phyloP scores from a whole-genome alignment of 1,140 invertebrate species.

The Cydia strobilella region DNA sequence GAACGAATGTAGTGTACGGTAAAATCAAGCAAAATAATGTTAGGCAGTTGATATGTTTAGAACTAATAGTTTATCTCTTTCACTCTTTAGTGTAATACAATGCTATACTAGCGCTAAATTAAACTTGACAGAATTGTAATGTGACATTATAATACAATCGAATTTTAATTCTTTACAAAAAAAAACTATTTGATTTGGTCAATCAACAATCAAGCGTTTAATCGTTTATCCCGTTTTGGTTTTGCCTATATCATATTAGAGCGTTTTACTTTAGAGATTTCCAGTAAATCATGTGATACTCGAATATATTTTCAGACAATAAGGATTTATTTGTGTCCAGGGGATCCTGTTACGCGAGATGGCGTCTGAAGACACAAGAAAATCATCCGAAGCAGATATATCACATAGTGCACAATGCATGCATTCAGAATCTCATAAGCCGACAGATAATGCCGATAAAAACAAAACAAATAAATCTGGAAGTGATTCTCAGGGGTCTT shows the following conservation, averaged over 20 bases:
- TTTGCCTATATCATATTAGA: not conserved
- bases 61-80: conserved; percentile 4
- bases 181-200: not conserved
- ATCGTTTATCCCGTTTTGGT: not conserved
- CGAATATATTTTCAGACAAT: not conserved
- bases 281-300: conserved; percentile 11
- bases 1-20: not conserved
- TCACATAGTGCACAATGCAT: conserved; percentile 48
- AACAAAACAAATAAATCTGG: conserved; percentile 59
- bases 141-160: not conserved
- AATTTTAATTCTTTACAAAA: not conserved
- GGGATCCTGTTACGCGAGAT: conserved; percentile 35
- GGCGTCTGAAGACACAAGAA: conserved; percentile 44
- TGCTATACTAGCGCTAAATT: not conserved
- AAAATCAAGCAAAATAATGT: not conserved
- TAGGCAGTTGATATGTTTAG: not conserved
- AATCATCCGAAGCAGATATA: conserved; percentile 47
- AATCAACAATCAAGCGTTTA: too few species aligned
- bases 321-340: not conserved
- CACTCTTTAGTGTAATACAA: not conserved
- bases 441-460: conserved; percentile 62
- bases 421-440: conserved; percentile 69
- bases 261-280: not conserved
- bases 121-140: not conserved
- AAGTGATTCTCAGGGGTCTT: conserved; percentile 60